These are phyloP conservation scores for Calliphora vomitoria DNA, from an alignment of 2,888 invertebrate species.

Conservation along the genomic window DNA sequence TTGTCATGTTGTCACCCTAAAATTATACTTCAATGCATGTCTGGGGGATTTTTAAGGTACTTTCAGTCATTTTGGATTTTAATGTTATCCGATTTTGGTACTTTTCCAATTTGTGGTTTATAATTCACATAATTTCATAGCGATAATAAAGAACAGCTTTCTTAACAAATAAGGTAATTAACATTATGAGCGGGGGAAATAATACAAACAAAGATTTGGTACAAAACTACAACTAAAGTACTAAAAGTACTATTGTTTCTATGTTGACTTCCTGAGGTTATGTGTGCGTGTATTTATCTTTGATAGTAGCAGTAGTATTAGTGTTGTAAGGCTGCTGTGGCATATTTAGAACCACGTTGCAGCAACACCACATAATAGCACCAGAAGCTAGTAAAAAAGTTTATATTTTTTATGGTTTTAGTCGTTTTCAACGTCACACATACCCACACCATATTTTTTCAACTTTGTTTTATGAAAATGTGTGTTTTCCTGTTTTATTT, in stretches of 20 bases:
- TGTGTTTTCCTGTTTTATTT: slow-evolving; percentile 18
- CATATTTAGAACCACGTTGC: background rate
- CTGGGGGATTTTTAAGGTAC: too few species aligned
- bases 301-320: background rate
- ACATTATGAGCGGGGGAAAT: too few species aligned
- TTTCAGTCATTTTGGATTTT: too few species aligned
- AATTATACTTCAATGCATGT: too few species aligned
- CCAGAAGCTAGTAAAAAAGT: slow-evolving; percentile 20
- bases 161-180: too few species aligned
- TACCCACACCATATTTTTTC: background rate
- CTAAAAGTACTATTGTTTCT: too few species aligned
- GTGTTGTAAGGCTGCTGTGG: background rate
- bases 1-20: too few species aligned
- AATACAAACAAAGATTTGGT: background rate
- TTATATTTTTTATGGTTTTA: slow-evolving; percentile 44
- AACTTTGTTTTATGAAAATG: slow-evolving; percentile 38
- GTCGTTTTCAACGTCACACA: background rate
- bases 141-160: too few species aligned
- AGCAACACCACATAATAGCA: background rate
- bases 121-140: too few species aligned
- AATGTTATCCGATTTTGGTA: too few species aligned
- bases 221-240: background rate
- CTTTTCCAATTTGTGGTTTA: too few species aligned
- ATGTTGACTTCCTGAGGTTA: background rate
- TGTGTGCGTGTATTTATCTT: background rate